phyloP scores from a whole-genome alignment of 1,140 invertebrate species.

The Drosophila neocordata region DNA sequence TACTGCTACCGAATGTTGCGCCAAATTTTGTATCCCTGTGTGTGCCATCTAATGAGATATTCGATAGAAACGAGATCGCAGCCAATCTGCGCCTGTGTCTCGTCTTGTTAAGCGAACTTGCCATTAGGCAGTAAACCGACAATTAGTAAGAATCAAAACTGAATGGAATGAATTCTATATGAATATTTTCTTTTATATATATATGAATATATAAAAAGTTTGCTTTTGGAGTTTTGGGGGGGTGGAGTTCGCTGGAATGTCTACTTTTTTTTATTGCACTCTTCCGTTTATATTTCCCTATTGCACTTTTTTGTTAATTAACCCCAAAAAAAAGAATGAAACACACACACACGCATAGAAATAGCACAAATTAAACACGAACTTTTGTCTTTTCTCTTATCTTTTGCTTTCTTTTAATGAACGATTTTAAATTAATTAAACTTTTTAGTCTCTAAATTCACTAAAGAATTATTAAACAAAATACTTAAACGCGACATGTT shows the following conservation, averaged over 20 bases:
- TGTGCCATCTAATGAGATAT: conserved; percentile 96
- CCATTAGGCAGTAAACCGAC: conserved; percentile 80
- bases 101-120: conserved; percentile 83
- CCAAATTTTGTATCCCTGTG: conserved; percentile 92
- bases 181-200: neutral
- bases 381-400: neutral
- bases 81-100: conserved; percentile 89
- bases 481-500: conserved; percentile 77
- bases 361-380: too few species aligned
- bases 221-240: neutral
- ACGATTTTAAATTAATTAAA: conserved; percentile 51
- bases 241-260: conserved; percentile 9
- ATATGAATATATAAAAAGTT: neutral
- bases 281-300: neutral
- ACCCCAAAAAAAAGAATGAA: neutral
- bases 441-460: conserved; percentile 81
- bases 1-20: conserved; percentile 82
- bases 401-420: conserved; percentile 20
- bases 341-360: neutral
- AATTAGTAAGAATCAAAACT: conserved; percentile 45
- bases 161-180: conserved; percentile 29
- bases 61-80: conserved; percentile 95
- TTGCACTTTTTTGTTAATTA: conserved; percentile 15
- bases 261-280: conserved; percentile 3
- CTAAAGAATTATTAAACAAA: conserved; percentile 59